These are phyloP conservation scores for Epinotia brunnichana DNA, from an alignment of 2,888 invertebrate genomes.

Conservation along the genomic window DNA sequence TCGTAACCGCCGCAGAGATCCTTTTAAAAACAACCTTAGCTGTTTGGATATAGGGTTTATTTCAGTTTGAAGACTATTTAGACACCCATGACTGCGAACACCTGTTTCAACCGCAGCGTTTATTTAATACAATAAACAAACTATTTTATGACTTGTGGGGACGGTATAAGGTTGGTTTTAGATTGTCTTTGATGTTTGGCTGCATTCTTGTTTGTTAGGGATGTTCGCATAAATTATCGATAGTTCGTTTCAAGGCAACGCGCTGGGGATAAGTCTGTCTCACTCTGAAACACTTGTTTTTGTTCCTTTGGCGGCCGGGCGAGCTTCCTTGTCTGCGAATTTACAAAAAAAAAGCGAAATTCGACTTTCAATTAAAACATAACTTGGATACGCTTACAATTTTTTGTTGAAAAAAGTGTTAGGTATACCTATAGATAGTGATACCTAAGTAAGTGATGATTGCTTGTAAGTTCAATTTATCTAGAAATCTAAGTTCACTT, in stretches of 20 bases:
- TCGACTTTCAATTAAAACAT: neutral
- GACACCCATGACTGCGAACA: slow-evolving; percentile 74
- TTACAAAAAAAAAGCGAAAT: neutral
- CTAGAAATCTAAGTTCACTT: slow-evolving; percentile 69
- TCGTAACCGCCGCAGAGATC: slow-evolving; percentile 47
- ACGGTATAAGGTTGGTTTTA: slow-evolving; percentile 51
- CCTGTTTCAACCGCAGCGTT: slow-evolving; percentile 80
- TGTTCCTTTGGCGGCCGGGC: slow-evolving; percentile 71
- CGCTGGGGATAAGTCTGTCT: slow-evolving; percentile 68
- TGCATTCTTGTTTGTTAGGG: slow-evolving; percentile 80
- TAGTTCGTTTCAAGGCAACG: slow-evolving; percentile 72
- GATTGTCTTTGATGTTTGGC: slow-evolving; percentile 45
- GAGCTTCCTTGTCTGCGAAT: slow-evolving; percentile 51
- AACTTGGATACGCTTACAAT: neutral
- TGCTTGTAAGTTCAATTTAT: slow-evolving; percentile 54
- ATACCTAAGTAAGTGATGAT: neutral
- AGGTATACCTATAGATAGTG: neutral
- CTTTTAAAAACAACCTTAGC: slow-evolving; percentile 50
- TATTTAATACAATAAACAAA: slow-evolving; percentile 54
- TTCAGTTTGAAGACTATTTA: slow-evolving; percentile 39
- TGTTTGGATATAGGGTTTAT: neutral
- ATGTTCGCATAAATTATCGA: slow-evolving; percentile 83
- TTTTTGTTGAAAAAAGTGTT: neutral
- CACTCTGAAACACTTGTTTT: slow-evolving; percentile 77
- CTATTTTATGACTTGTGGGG: slow-evolving; percentile 49